Conservation (phyloP, 2,797 vertebrate species). For the Sebastes hubbsi region DNA sequence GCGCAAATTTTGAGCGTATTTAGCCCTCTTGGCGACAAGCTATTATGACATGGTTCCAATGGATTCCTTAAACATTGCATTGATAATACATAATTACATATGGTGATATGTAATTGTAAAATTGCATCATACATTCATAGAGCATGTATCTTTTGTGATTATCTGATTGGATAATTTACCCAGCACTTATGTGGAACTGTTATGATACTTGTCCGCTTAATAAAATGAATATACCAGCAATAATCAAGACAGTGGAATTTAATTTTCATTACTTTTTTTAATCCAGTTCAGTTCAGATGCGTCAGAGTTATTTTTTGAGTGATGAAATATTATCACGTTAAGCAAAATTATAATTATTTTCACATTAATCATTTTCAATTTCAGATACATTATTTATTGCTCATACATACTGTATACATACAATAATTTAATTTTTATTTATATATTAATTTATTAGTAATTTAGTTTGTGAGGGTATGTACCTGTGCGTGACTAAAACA, state of each 20-base stretch:
- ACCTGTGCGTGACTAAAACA: neutral
- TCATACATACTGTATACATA: neutral
- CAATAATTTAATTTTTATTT: neutral
- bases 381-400: neutral
- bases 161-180: neutral
- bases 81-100: neutral
- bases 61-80: too few relatives aligned
- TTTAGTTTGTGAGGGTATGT: neutral
- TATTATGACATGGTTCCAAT: too few relatives aligned
- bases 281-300: neutral
- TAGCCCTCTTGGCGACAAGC: rapidly evolving
- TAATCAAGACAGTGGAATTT: neutral
- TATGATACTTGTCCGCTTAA: neutral
- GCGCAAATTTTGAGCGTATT: rapidly evolving
- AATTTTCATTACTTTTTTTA: neutral
- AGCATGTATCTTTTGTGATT: neutral
- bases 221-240: neutral
- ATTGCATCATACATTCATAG: neutral
- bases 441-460: neutral
- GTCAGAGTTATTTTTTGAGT: neutral
- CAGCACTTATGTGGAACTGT: neutral
- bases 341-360: neutral
- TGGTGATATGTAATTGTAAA: neutral
- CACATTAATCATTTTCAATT: neutral
- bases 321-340: rapidly evolving